Evolutionary conservation across 64 coral and sea anemone genomes (phyloP), one percentile per base, ranked within the genome.

Genomic region (Orbicella faveolata): DNA sequence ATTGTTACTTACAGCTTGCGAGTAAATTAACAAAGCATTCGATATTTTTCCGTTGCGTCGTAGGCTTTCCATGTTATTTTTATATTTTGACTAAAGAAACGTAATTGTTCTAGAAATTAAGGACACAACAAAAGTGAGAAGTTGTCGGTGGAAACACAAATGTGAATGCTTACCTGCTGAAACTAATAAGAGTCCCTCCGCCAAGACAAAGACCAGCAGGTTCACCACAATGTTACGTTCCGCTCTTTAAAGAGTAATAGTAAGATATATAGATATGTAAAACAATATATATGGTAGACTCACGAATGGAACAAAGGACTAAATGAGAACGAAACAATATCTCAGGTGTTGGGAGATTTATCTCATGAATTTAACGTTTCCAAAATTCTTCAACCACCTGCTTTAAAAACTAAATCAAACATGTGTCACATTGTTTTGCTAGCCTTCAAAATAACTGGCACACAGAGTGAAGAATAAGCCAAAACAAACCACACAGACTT

Each of bases 91-190:
- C 9, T 59, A 14, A 59, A 59, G 55, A 59, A 59, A 59, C 10
- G 12, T 59, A 59, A 59, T 59, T 59, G 55, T 59, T 59, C 55
- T 59, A 59, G 11, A 57, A 1, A 57, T 57, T 57, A 57, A 44
- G 41, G 74, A 76, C 34, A 75, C 36, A 48, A 76, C 37, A 44
- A 76, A 76, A 6, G 52, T 33, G 10, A 48, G 44, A n/a, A 14
- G 11, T 59, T 68, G 65, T 68, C 19, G 19, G 65, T 23, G 6
- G 65, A 68, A 23, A 68, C 3, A 68, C 65, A 68, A 68, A 23
- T 19, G 19, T 68, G n/a, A 70, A 70, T 84, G 23, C 30, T 64
- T 84, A 84, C 81, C 81, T 70, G 81, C 34, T 84, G 36, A 48
- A 20, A 25, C 20, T 48, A 63, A 25, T 20, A 68, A 6, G 63